A percentile compares a stretch with the other conserved stretches of the same genome.
phyloP scores from a whole-genome alignment of 1,140 invertebrate species.

The Formica exsecta region DNA sequence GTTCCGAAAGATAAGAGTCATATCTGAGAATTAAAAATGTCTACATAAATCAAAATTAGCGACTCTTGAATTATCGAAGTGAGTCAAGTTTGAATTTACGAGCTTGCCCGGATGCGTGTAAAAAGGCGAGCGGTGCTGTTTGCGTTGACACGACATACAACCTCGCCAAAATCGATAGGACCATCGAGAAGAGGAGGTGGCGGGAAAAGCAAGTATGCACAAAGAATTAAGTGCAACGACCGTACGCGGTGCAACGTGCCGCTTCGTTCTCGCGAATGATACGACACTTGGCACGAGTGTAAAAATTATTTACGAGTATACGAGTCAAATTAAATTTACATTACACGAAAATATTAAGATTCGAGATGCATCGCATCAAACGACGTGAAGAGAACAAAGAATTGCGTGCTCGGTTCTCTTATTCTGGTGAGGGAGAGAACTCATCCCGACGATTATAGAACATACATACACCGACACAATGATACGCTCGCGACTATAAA shows the following conservation, averaged over 20 bases:
- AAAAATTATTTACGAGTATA: neutral
- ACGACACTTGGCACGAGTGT: neutral
- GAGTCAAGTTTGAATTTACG: constrained; percentile 38
- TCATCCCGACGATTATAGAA: constrained; percentile 37
- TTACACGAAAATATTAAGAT: neutral
- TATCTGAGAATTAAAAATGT: neutral
- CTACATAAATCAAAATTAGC: constrained; percentile 23
- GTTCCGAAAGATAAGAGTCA: neutral
- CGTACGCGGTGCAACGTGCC: neutral
- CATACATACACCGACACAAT: neutral
- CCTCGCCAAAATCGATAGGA: constrained; percentile 44
- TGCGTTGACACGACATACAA: constrained; percentile 39
- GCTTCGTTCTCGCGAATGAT: constrained; percentile 2
- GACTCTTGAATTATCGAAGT: neutral
- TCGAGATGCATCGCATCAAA: neutral
- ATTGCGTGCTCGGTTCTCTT: neutral
- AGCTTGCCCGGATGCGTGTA: neutral
- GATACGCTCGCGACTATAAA: constrained; percentile 50
- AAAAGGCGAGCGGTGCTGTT: constrained; percentile 39
- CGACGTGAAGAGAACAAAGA: constrained; percentile 26
- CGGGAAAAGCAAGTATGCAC: constrained; percentile 44
- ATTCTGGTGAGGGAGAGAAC: neutral
- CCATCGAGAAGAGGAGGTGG: constrained; percentile 41
- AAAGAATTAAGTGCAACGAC: constrained; percentile 55
- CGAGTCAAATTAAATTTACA: neutral